Evolutionary conservation across 2,888 invertebrate genomes (phyloP).

Genomic region (Parnassius mnemosyne): DNA sequence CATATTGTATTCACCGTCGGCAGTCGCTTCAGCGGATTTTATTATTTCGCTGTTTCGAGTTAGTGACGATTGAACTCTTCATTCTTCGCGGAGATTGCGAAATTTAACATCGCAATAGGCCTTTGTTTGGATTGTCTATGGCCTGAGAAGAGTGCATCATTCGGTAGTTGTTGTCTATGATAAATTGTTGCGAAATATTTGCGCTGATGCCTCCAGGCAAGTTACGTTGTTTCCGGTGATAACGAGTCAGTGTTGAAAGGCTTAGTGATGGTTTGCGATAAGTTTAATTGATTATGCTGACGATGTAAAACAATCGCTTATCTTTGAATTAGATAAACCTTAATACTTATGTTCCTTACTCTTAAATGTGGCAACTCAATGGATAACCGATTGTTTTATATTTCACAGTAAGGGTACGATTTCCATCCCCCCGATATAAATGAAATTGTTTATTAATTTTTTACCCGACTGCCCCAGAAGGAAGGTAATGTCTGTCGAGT

Average conservation of each 20-base stretch:
- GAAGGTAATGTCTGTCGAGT: no score
- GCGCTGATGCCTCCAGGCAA: background rate
- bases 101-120: constrained; percentile 19
- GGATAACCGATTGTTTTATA: no score
- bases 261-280: background rate
- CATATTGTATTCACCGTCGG: constrained; percentile 63
- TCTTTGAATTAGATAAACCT: no score
- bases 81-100: constrained; percentile 35
- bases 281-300: no score
- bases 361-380: no score
- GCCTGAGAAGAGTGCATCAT: constrained; percentile 10
- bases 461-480: no score
- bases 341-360: no score
- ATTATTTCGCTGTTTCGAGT: constrained; percentile 48
- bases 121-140: constrained; percentile 24
- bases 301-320: no score
- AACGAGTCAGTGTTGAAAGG: background rate
- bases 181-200: constrained; percentile 15
- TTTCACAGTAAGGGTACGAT: no score
- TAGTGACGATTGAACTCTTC: constrained; percentile 47
- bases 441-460: no score
- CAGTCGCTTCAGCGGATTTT: constrained; percentile 50
- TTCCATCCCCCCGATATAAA: no score
- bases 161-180: constrained; percentile 15
- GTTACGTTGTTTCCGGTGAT: background rate